These are phyloP conservation scores for Carlito syrichta DNA, from an alignment of 2,113 vertebrate species.

Conservation along the genomic window DNA sequence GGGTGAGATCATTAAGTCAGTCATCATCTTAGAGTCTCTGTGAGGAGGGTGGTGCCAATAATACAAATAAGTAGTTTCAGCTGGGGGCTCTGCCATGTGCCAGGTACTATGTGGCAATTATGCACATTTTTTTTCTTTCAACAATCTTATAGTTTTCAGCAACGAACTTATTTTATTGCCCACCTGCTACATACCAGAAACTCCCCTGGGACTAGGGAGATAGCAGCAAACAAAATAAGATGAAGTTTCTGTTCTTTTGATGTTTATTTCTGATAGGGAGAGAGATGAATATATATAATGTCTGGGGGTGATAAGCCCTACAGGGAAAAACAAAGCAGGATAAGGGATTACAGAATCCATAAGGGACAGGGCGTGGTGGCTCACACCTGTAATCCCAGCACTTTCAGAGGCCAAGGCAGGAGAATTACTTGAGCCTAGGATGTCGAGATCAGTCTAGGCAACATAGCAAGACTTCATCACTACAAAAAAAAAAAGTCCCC, in stretches of 20 bases:
- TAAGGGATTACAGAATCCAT: neutral
- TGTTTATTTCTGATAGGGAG: neutral
- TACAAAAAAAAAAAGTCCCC: neutral
- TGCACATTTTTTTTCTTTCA: neutral
- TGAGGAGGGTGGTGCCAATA: neutral
- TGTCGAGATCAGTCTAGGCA: neutral
- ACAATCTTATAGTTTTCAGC: conserved; percentile 17
- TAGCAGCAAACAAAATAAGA: neutral
- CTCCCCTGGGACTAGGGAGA: neutral
- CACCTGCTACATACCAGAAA: neutral
- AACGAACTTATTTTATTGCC: conserved; percentile 32
- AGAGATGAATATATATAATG: neutral
- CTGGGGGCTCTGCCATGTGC: neutral
- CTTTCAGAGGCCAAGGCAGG: neutral
- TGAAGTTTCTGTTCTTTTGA: neutral
- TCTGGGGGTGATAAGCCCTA: neutral
- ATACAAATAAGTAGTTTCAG: neutral
- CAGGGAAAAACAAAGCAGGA: neutral
- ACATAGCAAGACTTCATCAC: neutral
- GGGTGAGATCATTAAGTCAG: neutral
- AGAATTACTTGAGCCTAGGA: neutral
- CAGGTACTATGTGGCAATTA: neutral
- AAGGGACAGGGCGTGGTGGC: too few relatives aligned
- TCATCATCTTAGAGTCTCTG: neutral
- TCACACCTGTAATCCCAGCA: neutral